Evolutionary conservation across 2,888 invertebrate genomes (phyloP).

Genomic region (Hirtodrosophila cameraria): DNA sequence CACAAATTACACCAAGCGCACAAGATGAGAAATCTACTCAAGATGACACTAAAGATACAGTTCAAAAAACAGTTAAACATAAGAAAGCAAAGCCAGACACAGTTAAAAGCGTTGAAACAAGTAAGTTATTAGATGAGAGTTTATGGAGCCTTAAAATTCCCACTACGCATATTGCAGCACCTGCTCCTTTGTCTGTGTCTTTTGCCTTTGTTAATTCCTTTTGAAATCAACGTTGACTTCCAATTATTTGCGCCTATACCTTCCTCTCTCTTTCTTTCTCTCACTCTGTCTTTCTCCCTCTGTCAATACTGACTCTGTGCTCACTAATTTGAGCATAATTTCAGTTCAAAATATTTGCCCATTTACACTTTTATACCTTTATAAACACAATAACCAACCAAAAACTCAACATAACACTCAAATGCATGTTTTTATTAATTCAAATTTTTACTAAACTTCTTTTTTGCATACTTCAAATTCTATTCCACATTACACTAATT

Average conservation of each 20-base stretch:
- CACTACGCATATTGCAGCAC: slow-evolving; percentile 57
- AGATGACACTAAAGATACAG: slow-evolving; percentile 82
- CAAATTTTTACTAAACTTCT: slow-evolving; percentile 18
- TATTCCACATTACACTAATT: slow-evolving; percentile 11
- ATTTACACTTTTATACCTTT: slow-evolving; percentile 3
- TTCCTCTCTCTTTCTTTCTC: slow-evolving; percentile 32
- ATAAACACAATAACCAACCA: slow-evolving; percentile 23
- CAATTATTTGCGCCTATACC: slow-evolving; percentile 43
- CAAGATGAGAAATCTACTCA: slow-evolving; percentile 81
- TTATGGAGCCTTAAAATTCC: slow-evolving; percentile 56
- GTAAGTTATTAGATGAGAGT: slow-evolving; percentile 82
- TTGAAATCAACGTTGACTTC: slow-evolving; percentile 58
- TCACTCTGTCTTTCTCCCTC: slow-evolving; percentile 14
- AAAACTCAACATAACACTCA: slow-evolving; percentile 17
- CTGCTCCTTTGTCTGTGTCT: slow-evolving; percentile 58
- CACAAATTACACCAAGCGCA: slow-evolving; percentile 84
- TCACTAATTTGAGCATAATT: slow-evolving; percentile 26
- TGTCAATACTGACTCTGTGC: slow-evolving; percentile 16
- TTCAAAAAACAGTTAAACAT: slow-evolving; percentile 83
- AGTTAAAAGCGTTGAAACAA: slow-evolving; percentile 81
- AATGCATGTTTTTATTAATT: slow-evolving; percentile 31
- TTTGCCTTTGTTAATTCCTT: slow-evolving; percentile 58
- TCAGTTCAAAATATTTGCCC: slow-evolving; percentile 9
- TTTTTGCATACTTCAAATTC: slow-evolving; percentile 22
- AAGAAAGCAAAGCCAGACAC: slow-evolving; percentile 82